A percentile compares a stretch with the other conserved stretches of the same genome.
phyloP scores from a whole-genome alignment of 1,140 invertebrate species.

The Chymomyza costata region DNA sequence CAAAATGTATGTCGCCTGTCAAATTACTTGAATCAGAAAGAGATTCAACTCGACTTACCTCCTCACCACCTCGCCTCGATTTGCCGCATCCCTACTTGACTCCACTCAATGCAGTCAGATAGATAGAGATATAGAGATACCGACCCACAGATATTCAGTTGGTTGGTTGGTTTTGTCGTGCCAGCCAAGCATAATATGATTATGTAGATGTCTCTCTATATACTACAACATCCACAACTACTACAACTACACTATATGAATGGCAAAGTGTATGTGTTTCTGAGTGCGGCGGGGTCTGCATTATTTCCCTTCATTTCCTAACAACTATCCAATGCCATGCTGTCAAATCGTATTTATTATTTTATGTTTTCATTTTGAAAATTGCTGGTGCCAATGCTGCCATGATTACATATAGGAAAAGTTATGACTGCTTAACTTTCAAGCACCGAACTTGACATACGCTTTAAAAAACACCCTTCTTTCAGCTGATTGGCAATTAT shows the following conservation, averaged over 20 bases:
- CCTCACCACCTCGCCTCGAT: no score
- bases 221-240: conserved; percentile 19
- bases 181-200: conserved; percentile 72
- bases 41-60: no score
- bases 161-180: conserved; percentile 65
- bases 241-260: conserved; percentile 20
- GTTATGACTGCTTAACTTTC: background rate
- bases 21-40: conserved; percentile 61
- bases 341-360: conserved; percentile 72
- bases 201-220: conserved; percentile 73
- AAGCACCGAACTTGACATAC: no score
- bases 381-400: conserved; percentile 48
- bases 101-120: conserved; percentile 65
- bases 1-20: conserved; percentile 70
- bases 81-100: no score
- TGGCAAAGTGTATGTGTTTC: no score
- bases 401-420: conserved; percentile 62
- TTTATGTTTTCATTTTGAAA: conserved; percentile 73
- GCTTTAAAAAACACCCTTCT: no score
- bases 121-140: no score
- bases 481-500: no score
- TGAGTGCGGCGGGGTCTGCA: no score
- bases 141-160: conserved; percentile 34
- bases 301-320: no score
- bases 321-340: conserved; percentile 29